Evolutionary conservation across 1,140 invertebrate species (phyloP), one percentile per base, ranked within the genome.

Genomic region (Atopsyche davidsoni): DNA sequence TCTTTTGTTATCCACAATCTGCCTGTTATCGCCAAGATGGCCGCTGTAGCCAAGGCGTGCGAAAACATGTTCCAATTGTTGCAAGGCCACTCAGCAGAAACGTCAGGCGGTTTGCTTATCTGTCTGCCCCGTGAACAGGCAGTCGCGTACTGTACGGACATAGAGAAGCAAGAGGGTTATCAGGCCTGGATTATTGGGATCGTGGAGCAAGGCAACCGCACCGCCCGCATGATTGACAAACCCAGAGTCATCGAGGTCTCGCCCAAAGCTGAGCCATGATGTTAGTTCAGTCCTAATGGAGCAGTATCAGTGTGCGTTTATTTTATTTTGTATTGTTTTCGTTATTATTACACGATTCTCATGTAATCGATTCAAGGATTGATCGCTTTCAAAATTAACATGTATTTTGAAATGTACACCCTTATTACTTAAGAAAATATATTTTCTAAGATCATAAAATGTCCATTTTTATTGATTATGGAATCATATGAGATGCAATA

Each of bases 131-230:
- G 92, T 57, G 92, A 97, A 71, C 86, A 96, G 73, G 95, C 94
- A 2, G 92, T 92, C 24, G 92, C 92, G 9, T 98, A 96, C 67
- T 96, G 93, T 63, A 95, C 96, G 71, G 95, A 98, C 60, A 96
- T 97, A 60, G 92, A 96, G 64, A 96, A 96, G 65, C 87, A 91
- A 64, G 95, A 98, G 75, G 94, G 94, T 1, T 96, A 95, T 65
- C 94, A 96, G 67, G 92, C 95, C 1, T 98, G 95, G 95, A 98
- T 98, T 62, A 96, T 98, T 65, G 95, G 94, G 40, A 96, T 97
- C 64, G 95, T 98, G 2, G 94, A 98, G 66, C 97, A 96, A 68
- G 95, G 96, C 25, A 93, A 92, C 67, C 81, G 94, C 52, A 92
- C 92, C 4, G 96, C 94, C 9, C 81, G 93, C 61, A 97, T 98